Percentiles rank a stretch among this genome's conserved stretches.
phyloP scores from a whole-genome alignment of 1,140 invertebrate genomes.

The Camponotus floridanus region DNA sequence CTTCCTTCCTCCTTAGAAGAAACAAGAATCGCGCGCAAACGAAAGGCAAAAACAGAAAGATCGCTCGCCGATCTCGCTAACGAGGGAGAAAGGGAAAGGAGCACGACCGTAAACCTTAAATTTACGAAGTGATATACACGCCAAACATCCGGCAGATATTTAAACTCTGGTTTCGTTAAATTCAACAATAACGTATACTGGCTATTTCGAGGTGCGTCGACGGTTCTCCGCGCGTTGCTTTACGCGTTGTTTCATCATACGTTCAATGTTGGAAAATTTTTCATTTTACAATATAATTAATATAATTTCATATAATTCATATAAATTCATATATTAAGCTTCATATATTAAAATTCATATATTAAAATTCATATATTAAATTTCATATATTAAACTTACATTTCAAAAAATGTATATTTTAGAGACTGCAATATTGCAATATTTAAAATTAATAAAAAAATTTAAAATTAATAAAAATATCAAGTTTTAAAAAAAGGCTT shows the following conservation, averaged over 20 bases:
- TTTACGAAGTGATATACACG: slow-evolving; percentile 85
- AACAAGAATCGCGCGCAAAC: neutral
- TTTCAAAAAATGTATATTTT: neutral
- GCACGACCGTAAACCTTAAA: slow-evolving; percentile 83
- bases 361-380: too few relatives aligned
- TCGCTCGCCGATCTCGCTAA: neutral
- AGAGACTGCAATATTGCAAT: too few relatives aligned
- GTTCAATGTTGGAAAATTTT: neutral
- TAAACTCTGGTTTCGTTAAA: slow-evolving; percentile 82
- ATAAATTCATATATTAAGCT: neutral
- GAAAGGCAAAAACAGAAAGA: neutral
- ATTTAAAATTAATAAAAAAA: too few relatives aligned
- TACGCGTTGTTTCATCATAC: neutral
- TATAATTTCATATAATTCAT: too few relatives aligned
- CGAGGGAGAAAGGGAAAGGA: slow-evolving; percentile 41
- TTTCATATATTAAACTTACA: slow-evolving; percentile 21
- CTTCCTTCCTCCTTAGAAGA: neutral
- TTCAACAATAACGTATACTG: slow-evolving; percentile 79
- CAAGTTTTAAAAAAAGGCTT: too few relatives aligned
- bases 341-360: too few relatives aligned
- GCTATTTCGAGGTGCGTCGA: slow-evolving; percentile 78
- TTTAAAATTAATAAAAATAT: too few relatives aligned
- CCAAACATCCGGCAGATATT: slow-evolving; percentile 85
- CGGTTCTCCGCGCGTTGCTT: slow-evolving; percentile 35
- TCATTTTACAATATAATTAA: neutral